These are phyloP conservation scores for Incurvaria masculella DNA, from an alignment of 2,888 invertebrate species.

Conservation along the genomic window DNA sequence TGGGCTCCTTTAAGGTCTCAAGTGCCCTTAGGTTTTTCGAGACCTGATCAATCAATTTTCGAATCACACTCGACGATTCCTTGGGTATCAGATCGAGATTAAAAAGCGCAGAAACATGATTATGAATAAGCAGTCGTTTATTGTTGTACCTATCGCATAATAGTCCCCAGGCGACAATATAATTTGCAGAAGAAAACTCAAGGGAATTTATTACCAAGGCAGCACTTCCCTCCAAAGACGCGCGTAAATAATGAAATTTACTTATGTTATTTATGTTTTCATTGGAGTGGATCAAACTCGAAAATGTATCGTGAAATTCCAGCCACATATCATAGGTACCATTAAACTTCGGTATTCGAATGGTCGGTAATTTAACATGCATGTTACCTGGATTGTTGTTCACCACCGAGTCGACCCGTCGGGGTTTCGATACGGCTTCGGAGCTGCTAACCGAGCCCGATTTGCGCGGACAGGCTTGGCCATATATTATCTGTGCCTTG, in stretches of 20 bases:
- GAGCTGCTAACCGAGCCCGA: too few relatives aligned
- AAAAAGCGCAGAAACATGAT: slow-evolving; percentile 12
- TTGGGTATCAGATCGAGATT: background rate
- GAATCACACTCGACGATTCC: slow-evolving; percentile 6
- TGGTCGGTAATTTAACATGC: slow-evolving; percentile 3
- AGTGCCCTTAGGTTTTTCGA: too few relatives aligned
- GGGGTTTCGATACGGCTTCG: background rate
- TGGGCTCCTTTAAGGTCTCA: too few relatives aligned
- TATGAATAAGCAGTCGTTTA: slow-evolving; percentile 12
- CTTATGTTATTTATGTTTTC: background rate
- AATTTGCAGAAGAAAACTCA: slow-evolving; percentile 12
- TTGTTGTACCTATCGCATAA: slow-evolving; percentile 12
- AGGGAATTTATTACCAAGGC: background rate
- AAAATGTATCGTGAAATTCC: slow-evolving; percentile 2
- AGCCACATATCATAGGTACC: slow-evolving; percentile 1
- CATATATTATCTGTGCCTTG: too few relatives aligned
- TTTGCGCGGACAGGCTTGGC: too few relatives aligned
- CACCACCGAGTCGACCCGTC: too few relatives aligned
- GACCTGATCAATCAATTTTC: slow-evolving; percentile 3
- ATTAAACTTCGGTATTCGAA: background rate
- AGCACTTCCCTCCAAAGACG: background rate
- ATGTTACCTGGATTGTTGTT: background rate
- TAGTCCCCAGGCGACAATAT: slow-evolving; percentile 11
- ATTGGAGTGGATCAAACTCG: slow-evolving; percentile 1
- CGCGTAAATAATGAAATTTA: slow-evolving; percentile 4